phyloP scores from a whole-genome alignment of 2,113 vertebrate genomes.

The Sylvilagus bachmani region DNA sequence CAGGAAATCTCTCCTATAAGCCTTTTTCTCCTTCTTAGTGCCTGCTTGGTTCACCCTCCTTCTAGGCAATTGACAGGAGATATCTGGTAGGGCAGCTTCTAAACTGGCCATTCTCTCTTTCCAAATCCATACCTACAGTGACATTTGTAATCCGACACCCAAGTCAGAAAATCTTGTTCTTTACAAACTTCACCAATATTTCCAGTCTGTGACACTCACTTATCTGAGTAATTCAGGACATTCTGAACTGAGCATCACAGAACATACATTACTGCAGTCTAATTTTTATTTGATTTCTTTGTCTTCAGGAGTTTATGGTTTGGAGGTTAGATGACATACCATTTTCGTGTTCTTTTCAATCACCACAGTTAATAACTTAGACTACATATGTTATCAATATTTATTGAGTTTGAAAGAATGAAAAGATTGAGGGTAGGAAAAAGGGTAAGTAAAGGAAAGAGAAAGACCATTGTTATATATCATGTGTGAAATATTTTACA shows the following conservation, averaged over 20 bases:
- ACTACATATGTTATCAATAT: not conserved
- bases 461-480: not conserved
- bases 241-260: not conserved
- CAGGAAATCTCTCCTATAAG: not conserved
- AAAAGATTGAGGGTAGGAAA: not conserved
- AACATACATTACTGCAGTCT: not conserved
- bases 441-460: not conserved
- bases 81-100: not conserved
- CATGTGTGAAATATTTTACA: not conserved
- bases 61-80: rapidly evolving
- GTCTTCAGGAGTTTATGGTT: not conserved
- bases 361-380: not conserved
- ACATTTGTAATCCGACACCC: not conserved
- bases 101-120: not conserved
- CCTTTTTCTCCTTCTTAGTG: not conserved
- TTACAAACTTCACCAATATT: not conserved
- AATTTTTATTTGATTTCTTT: not conserved
- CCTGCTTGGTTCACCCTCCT: not conserved
- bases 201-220: not conserved
- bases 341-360: not conserved
- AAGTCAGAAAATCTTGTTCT: not conserved
- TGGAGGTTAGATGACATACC: not conserved
- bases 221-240: not conserved
- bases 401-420: constrained; percentile 21
- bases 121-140: not conserved